Evolutionary conservation across 2,888 invertebrate genomes (phyloP).

Genomic region (Caenorhabditis doughertyi): DNA sequence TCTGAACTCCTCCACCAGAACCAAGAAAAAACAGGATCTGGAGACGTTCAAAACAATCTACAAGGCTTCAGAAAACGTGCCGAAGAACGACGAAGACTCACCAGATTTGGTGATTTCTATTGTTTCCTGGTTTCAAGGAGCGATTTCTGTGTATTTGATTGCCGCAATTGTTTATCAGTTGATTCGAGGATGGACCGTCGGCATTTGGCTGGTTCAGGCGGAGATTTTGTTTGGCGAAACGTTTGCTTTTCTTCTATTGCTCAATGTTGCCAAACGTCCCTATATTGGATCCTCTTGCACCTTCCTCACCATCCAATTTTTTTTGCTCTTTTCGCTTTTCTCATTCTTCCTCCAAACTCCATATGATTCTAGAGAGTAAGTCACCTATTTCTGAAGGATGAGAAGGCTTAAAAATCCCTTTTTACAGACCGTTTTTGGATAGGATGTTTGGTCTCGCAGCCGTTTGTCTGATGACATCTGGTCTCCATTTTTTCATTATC

Average conservation of each 20-base stretch:
- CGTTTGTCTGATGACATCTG: neutral
- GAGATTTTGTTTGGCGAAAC: neutral
- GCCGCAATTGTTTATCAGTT: neutral
- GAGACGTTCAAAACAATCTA: slow-evolving; percentile 15
- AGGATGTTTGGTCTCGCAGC: neutral
- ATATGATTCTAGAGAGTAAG: neutral
- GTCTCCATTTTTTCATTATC: slow-evolving; percentile 19
- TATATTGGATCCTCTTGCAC: slow-evolving; percentile 11
- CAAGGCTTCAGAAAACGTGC: neutral
- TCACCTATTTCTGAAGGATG: too few species aligned
- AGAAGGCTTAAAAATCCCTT: too few species aligned
- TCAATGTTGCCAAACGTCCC: neutral
- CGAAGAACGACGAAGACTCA: neutral
- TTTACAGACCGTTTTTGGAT: slow-evolving; percentile 3
- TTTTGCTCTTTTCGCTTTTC: neutral
- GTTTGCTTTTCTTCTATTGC: neutral
- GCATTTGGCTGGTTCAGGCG: neutral
- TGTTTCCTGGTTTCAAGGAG: neutral
- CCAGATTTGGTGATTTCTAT: too few species aligned
- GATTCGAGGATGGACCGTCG: neutral
- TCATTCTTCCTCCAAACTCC: slow-evolving; percentile 12
- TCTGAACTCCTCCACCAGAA: neutral
- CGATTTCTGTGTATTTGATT: neutral
- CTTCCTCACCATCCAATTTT: slow-evolving; percentile 5
- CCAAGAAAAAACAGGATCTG: neutral